Base-by-base conservation (phyloP, 2,797 vertebrate species). In the Sebastes trivittatus region DNA sequence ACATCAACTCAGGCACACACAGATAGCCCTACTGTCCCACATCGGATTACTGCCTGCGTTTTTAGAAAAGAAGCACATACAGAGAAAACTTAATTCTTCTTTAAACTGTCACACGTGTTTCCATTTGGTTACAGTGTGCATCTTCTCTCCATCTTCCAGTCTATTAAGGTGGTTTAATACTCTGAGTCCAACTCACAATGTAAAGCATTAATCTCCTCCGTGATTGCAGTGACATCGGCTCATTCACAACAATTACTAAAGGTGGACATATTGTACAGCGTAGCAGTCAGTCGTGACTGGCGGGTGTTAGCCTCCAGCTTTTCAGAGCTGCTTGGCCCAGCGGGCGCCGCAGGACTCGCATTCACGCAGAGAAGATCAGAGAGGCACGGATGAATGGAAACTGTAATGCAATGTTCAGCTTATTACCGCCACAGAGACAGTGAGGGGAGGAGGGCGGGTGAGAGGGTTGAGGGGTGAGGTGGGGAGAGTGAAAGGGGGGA, bases 361-460 rank as follows among this genome's bases (percentile, higher is more conserved):
- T 89, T 91, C 87, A 92, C 78, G 71, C 81, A 81, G 80, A 77
- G 83, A 78, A 89, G 88, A 91, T 92, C 91, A 92, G 85, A 93
- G 86, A 62, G 81, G 56, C 81, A 67, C 8, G 80, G 73, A 87
- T 94, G 92, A 93, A 93, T 90, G 82, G 87, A 90, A 89, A 92
- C 86, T 88, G 84, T 88, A 91, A 87, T 92, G 87, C 90, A 89
- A 67, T 82, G 91, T 89, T 94, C 89, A 84, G 87, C 89, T 90
- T 91, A 92, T 93, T 92, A 88, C 76, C 0, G 18, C 52, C 13
- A 46, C 62, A 38, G 83, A 84, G 87, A 84, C 68, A 29, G 78
- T 18, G 65, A 67, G 82, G 32, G 76, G 8, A 60, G 77, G 46
- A n/a, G 54, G 70, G 80, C 1, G 63, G 38, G 56, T 25, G 81